These are phyloP conservation scores for Tympanuchus pallidicinctus DNA, from an alignment of 2,113 vertebrate genomes.

Conservation along the genomic window DNA sequence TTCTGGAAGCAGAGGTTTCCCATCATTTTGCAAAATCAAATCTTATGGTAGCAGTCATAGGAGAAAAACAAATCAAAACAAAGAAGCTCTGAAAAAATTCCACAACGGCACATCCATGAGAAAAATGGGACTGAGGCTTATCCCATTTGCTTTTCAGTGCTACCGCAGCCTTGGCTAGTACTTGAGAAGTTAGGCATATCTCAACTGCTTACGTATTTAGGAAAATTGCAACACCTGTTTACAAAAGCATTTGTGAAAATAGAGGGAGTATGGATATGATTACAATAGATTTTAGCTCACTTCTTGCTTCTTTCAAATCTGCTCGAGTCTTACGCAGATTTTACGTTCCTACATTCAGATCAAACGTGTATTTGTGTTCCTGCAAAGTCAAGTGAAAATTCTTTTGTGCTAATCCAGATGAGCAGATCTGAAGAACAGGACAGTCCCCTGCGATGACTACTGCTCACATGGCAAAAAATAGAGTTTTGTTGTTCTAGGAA, in stretches of 20 bases:
- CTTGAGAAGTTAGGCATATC: background rate
- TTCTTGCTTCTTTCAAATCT: background rate
- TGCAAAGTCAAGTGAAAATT: background rate
- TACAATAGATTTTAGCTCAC: background rate
- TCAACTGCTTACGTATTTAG: background rate
- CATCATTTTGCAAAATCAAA: background rate
- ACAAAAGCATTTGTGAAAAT: background rate
- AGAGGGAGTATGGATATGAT: background rate
- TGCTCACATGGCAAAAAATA: fast-evolving
- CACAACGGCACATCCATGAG: background rate
- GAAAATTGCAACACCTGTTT: background rate
- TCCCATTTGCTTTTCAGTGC: background rate
- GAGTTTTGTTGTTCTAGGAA: background rate
- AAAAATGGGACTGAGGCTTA: background rate
- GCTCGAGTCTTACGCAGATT: fast-evolving
- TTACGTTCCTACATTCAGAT: background rate
- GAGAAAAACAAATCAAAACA: background rate
- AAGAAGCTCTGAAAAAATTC: background rate
- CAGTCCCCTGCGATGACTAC: background rate
- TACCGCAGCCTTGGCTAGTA: background rate
- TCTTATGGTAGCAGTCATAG: background rate
- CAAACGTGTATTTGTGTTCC: background rate
- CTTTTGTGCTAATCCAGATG: background rate
- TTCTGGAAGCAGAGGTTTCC: background rate
- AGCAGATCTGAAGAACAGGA: background rate